phyloP scores from a whole-genome alignment of 2,113 vertebrate genomes.

The Nestor notabilis region DNA sequence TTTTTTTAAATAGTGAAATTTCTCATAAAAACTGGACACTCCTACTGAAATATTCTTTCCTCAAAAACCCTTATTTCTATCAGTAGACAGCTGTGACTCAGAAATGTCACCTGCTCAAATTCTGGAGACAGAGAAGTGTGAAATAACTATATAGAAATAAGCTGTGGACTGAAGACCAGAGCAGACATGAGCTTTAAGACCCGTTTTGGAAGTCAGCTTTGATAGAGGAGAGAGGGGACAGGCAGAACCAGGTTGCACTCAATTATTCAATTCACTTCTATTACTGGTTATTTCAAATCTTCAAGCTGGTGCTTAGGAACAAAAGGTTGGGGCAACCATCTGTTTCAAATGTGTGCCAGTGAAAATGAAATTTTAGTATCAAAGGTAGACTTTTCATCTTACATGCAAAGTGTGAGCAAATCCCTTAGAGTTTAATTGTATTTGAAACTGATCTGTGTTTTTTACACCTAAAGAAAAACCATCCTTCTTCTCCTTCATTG shows the following conservation, averaged over 20 bases:
- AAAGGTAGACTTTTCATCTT: background rate
- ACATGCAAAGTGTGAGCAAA: background rate
- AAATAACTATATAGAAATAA: background rate
- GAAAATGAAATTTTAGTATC: background rate
- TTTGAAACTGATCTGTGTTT: background rate
- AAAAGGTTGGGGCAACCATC: background rate
- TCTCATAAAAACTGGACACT: background rate
- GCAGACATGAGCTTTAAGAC: rapidly evolving
- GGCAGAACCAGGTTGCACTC: background rate
- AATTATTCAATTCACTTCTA: background rate
- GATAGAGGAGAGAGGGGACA: background rate
- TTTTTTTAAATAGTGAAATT: background rate
- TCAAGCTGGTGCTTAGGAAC: background rate
- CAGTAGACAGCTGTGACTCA: background rate
- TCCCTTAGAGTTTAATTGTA: background rate
- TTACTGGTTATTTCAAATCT: background rate
- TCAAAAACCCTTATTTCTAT: background rate
- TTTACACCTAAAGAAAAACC: background rate
- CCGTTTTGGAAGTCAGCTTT: background rate
- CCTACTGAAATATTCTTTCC: background rate
- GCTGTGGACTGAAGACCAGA: background rate
- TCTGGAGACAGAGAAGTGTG: background rate
- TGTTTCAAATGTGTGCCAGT: background rate
- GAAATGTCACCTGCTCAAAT: background rate
- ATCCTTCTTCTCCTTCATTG: background rate